Base-by-base conservation (phyloP, 2,888 invertebrate genomes). In the Drosophila dives region DNA sequence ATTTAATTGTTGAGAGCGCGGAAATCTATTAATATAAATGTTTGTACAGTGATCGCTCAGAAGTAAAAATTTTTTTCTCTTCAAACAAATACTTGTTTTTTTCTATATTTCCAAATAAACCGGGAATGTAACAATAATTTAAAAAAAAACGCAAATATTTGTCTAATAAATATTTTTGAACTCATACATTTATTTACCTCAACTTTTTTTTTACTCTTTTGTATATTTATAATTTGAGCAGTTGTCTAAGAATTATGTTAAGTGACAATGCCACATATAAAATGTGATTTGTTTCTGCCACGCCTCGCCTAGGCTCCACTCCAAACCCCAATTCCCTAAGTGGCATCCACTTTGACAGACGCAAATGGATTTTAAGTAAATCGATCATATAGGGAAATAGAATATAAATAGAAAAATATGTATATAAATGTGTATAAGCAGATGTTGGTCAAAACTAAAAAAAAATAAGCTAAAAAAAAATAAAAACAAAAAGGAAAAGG, bases 1-100 rank as follows among this genome's bases (percentile, higher is more conserved):
- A 54, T 64, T 58, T 77, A 77, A 77, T 77, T 80, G 77, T 55
- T 71, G 55, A 50, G 61, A 75, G 68, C 59, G 48, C 26, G 48
- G 34, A 48, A 51, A 64, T 34, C 20, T 45, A 45, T 45, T 45
- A 23, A 26, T 34, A 34, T 11, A 48, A 12, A 40, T 17, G 3
- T 17, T 65, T 15, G 32, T 38, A 32, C 20, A 56, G 56, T 56
- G 20, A 29, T 12, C 56, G 15, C 32, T 32, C 20, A 3, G 5
- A 42, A 32, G n/a, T 6, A 11, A 3, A 49, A 7, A 15, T 26
- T 49, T 49, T 12, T 38, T 17, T 2, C 48, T 6, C 10, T 45
- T 45, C 23, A 34, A 29, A 29, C 29, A 5, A 29, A 29, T 29
- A 29, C 0, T 29, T 29, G 20, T 20, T 29, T 20, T 29, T 20